Percentiles rank a stretch among this genome's conserved stretches.
Evolutionary conservation across 2,797 vertebrate genomes (phyloP).

Genomic region (Pitangus sulphuratus): DNA sequence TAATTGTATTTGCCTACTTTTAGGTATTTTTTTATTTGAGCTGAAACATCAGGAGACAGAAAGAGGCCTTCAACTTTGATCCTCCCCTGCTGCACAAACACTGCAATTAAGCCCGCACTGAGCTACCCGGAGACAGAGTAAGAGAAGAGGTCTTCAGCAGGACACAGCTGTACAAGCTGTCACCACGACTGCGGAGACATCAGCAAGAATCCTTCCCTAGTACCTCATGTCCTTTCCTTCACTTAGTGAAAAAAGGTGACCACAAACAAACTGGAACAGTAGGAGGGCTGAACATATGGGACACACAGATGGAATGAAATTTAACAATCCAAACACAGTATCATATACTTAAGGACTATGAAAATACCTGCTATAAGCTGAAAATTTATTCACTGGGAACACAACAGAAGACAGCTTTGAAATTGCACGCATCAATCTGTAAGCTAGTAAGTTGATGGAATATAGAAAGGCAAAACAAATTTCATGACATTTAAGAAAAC

Average conservation of each 20-base stretch:
- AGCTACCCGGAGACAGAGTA: not conserved
- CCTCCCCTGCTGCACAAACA: not conserved
- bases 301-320: slow-evolving; percentile 16
- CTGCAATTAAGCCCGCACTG: not conserved
- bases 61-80: not conserved
- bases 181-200: rapidly evolving
- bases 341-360: not conserved
- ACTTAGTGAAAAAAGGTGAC: not conserved
- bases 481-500: not conserved
- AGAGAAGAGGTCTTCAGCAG: not conserved
- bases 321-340: not conserved
- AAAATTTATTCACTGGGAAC: not conserved
- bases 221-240: not conserved
- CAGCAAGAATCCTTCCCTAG: not conserved
- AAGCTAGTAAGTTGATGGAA: not conserved
- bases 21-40: not conserved
- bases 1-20: not conserved
- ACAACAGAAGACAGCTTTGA: not conserved
- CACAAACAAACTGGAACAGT: slow-evolving; percentile 3
- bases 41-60: not conserved
- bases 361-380: slow-evolving; percentile 6
- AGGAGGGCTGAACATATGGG: slow-evolving; percentile 8
- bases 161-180: not conserved
- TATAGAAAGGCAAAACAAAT: not conserved
- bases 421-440: not conserved